phyloP scores from a whole-genome alignment of 1,140 invertebrate species.

The Monochamus saltuarius region DNA sequence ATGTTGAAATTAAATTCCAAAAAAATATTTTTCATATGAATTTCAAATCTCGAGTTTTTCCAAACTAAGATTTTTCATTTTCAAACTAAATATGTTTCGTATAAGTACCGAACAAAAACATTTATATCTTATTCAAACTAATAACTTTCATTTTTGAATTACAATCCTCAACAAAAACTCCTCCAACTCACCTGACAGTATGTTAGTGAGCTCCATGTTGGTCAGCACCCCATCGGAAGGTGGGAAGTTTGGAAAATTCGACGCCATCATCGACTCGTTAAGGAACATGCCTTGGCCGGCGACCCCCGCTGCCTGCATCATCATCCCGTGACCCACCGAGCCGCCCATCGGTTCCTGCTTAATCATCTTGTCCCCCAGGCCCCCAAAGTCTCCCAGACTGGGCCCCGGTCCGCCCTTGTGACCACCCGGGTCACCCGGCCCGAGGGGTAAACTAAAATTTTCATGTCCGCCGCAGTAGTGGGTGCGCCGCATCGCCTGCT shows the following conservation, averaged over 20 bases:
- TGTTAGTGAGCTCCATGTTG: slow-evolving; percentile 46
- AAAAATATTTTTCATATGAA: no score
- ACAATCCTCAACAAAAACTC: no score
- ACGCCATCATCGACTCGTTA: slow-evolving; percentile 45
- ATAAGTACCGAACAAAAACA: no score
- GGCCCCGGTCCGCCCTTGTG: slow-evolving; percentile 53
- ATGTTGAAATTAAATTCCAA: no score
- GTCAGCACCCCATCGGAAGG: slow-evolving; percentile 40
- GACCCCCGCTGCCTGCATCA: slow-evolving; percentile 30
- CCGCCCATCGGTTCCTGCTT: slow-evolving; percentile 58
- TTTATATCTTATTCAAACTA: no score
- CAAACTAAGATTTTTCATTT: no score
- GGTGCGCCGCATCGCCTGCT: slow-evolving; percentile 49
- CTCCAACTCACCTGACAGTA: slow-evolving; percentile 34
- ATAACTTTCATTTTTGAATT: no score
- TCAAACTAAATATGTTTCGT: no score
- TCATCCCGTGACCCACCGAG: slow-evolving; percentile 47
- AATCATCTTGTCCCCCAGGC: slow-evolving; percentile 54
- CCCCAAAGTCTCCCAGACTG: slow-evolving; percentile 55
- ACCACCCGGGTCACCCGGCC: slow-evolving; percentile 49
- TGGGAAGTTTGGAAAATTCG: slow-evolving; percentile 48
- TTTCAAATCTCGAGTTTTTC: no score
- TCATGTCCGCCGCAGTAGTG: slow-evolving; percentile 47
- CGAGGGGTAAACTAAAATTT: slow-evolving; percentile 54
- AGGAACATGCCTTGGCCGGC: slow-evolving; percentile 44